Conservation (phyloP, 2,113 vertebrate species). For the Phaetusa simplex region DNA sequence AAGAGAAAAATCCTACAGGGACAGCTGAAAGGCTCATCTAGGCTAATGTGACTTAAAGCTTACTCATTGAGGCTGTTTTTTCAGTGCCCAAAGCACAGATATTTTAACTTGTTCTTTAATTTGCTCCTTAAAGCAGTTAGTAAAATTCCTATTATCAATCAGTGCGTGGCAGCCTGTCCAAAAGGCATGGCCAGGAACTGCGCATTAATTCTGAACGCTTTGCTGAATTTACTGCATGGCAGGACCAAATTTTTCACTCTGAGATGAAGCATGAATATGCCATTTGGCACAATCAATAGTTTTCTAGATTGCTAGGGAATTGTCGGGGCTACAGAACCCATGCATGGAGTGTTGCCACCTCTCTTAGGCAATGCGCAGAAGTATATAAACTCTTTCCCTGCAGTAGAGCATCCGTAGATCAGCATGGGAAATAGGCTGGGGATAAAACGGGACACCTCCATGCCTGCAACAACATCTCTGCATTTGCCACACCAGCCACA, state of each 20-base stretch:
- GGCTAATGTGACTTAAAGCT: neutral
- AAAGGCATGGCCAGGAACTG: neutral
- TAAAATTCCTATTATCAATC: conserved; percentile 28
- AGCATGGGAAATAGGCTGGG: neutral
- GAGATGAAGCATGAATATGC: neutral
- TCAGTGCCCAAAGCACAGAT: neutral
- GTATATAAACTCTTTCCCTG: neutral
- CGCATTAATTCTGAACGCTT: neutral
- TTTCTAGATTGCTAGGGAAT: neutral
- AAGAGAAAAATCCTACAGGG: neutral
- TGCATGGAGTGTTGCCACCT: neutral
- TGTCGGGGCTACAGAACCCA: neutral
- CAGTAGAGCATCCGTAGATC: neutral
- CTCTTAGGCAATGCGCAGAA: neutral
- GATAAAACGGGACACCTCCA: neutral
- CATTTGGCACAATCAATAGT: neutral
- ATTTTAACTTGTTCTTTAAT: conserved; percentile 23
- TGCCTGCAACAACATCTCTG: neutral
- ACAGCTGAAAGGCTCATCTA: neutral
- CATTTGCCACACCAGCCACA: neutral
- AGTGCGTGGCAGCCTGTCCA: neutral
- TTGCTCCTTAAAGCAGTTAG: conserved; percentile 32
- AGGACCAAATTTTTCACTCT: neutral
- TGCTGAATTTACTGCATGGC: conserved; percentile 31
- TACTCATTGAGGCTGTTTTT: neutral